phyloP scores from a whole-genome alignment of 2,113 vertebrate genomes.

The Oenanthe oenanthe region DNA sequence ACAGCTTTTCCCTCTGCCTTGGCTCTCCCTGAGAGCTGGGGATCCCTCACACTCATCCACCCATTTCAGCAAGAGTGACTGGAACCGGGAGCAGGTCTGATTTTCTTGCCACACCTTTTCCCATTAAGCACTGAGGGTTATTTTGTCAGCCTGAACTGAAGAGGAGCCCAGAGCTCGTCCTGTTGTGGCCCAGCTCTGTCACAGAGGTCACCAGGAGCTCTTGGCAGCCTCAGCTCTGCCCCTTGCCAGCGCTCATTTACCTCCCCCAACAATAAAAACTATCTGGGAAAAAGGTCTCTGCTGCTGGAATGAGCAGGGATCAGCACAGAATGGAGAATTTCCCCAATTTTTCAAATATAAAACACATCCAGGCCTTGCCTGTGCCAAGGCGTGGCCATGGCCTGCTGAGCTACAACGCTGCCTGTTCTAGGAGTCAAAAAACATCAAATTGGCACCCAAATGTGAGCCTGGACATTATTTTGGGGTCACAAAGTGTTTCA shows the following conservation, averaged over 20 bases:
- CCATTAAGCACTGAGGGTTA: rapidly evolving
- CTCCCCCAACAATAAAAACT: not conserved
- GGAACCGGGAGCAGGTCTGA: rapidly evolving
- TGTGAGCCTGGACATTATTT: not conserved
- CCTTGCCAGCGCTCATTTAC: not conserved
- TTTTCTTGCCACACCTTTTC: not conserved
- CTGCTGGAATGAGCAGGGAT: not conserved
- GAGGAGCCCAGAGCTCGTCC: not conserved
- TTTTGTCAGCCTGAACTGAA: not conserved
- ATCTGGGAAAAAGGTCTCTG: not conserved
- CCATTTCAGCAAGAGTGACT: rapidly evolving
- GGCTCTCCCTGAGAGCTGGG: not conserved
- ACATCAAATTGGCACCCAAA: not conserved
- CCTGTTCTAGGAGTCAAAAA: not conserved
- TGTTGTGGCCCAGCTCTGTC: not conserved
- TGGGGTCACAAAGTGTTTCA: not conserved
- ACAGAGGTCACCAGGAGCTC: not conserved
- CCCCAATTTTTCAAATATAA: not conserved
- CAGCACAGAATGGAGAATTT: not conserved
- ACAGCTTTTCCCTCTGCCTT: not conserved
- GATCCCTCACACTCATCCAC: not conserved
- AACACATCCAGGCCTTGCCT: not conserved
- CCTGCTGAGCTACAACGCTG: no score
- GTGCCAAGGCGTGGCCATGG: not conserved
- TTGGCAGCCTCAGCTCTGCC: not conserved